phyloP scores from a whole-genome alignment of 2,797 vertebrate genomes.

The Antennarius maculatus region DNA sequence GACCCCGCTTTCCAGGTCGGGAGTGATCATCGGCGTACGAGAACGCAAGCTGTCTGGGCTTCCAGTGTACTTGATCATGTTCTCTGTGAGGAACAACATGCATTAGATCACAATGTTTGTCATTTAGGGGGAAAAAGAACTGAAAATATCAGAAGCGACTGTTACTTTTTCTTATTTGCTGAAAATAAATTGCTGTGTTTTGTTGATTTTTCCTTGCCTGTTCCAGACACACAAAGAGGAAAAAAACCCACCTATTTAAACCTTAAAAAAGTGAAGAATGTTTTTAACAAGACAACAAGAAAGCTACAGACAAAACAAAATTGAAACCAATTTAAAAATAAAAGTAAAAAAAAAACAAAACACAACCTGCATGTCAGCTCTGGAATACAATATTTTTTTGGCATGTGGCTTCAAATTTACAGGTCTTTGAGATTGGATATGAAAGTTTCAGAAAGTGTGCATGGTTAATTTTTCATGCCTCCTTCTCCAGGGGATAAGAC shows the following conservation, averaged over 20 bases:
- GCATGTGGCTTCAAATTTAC: slow-evolving; percentile 46
- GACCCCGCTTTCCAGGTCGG: slow-evolving; percentile 94
- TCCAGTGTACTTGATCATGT: slow-evolving; percentile 98
- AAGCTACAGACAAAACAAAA: background rate
- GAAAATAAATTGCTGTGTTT: too few relatives aligned
- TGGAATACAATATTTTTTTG: slow-evolving; percentile 9
- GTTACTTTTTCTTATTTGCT: too few relatives aligned
- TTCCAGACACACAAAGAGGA: too few relatives aligned
- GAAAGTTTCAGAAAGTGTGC: slow-evolving; percentile 74
- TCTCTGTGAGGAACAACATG: slow-evolving; percentile 82
- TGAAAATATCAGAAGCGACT: background rate
- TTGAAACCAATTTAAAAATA: slow-evolving; percentile 8
- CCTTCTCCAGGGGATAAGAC: slow-evolving; percentile 51
- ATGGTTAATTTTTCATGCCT: slow-evolving; percentile 77
- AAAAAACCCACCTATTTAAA: too few relatives aligned
- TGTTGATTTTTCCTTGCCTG: background rate
- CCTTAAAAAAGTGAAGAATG: too few relatives aligned
- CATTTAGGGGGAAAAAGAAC: background rate
- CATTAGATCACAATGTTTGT: slow-evolving; percentile 1
- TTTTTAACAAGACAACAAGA: too few relatives aligned
- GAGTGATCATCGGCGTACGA: slow-evolving; percentile 97
- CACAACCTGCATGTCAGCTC: slow-evolving; percentile 26
- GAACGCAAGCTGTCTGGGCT: slow-evolving; percentile 98
- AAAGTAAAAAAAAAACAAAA: slow-evolving; percentile 8
- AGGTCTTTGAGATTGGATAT: slow-evolving; percentile 68